Base-by-base conservation (phyloP, 1,140 invertebrate genomes). In the Aphelinus certus region DNA sequence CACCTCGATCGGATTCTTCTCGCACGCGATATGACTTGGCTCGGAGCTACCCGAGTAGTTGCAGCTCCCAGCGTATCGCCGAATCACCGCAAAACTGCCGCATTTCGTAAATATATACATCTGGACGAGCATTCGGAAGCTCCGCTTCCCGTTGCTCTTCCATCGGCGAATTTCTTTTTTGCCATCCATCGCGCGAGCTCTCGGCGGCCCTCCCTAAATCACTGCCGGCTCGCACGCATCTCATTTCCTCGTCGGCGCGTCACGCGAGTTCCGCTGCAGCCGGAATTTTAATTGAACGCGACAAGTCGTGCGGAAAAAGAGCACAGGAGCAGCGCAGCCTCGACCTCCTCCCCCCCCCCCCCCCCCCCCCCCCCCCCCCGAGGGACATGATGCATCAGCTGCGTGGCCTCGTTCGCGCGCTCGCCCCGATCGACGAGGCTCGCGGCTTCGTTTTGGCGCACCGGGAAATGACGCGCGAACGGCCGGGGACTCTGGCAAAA, bases 251-350 rank as follows among this genome's bases (percentile, higher is more conserved):
- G 5, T 53, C 66, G 49, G 57, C 7, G 51, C 45, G 67, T 70
- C 67, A 70, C 57, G 67, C 67, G 10, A 70, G 67, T 70, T 70
- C 26, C 26, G 26, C 26, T 49, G 6, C 43, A 42, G 49, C 45
- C 57, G 48, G 67, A 70, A 70, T 70, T 70, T 70, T 70, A 70
- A 70, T 70, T 70, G 57, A 61, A 70, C 45, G 67, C 57, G 67
- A 70, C 67, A 70, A 60, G 47, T 60, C 67, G 57, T 70, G 67
- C 56, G 61, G 53, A 70, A 70, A 70, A 70, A 70, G 26, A 51
- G 26, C 2, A 4, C 46, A 57, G 26, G 61, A 60, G 47, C 10
- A 42, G n/a, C 57, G 57, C 10, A 26, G 48, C 2, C 43, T 4
- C 4, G 53, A 51, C 49, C 26, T 43, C 43, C n/a, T 51, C 47